Base-by-base conservation (phyloP, 2,888 invertebrate genomes). In the Caenorhabditis sinica region DNA sequence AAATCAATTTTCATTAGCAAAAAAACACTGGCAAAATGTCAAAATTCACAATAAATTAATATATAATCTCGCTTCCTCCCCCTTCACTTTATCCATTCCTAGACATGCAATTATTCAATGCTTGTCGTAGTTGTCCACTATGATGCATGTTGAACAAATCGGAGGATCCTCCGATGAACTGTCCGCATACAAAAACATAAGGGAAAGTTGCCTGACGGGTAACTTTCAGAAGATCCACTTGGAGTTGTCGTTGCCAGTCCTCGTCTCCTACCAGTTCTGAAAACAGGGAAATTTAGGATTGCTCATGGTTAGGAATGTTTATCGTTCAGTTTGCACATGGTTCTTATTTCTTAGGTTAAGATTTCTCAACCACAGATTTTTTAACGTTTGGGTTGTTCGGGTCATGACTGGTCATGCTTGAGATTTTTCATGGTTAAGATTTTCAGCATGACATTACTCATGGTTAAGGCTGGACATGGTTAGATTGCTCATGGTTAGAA, bases 101-200 rank as follows among this genome's bases (percentile, higher is more conserved):
- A 20, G 85, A 77, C 71, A 85, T 69, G 20, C 89, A 89, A 53
- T 87, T 88, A 53, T 89, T 90, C 17, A 92, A 86, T 85, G 89
- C 89, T 49, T 88, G 85, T 63, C 92, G 82, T 40, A 92, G 80
- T 68, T 91, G 91, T 11, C 92, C 92, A 33, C 76, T 87, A 69
- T 90, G 90, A 81, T 92, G 92, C 53, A 92, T 80, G 20, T 89
- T 90, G 82, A 91, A 90, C 30, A 92, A 86, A 80, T 92, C 91
- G 13, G 92, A 89, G 1, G 90, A 87, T 17, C 92, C 92, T 69
- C 92, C 92, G 63, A 92, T 90, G 69, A 91, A 92, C 51, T 89
- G 87, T 20, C 92, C 92, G 51, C 92, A 92, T 17, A 92, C 91
- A 79, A 92, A 92, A 36, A 92, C 91, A 80, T 92, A 92, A 6